Evolutionary conservation across 1,140 invertebrate species (phyloP), one percentile per base, ranked within the genome.

Genomic region (Drosophila sechellia): DNA sequence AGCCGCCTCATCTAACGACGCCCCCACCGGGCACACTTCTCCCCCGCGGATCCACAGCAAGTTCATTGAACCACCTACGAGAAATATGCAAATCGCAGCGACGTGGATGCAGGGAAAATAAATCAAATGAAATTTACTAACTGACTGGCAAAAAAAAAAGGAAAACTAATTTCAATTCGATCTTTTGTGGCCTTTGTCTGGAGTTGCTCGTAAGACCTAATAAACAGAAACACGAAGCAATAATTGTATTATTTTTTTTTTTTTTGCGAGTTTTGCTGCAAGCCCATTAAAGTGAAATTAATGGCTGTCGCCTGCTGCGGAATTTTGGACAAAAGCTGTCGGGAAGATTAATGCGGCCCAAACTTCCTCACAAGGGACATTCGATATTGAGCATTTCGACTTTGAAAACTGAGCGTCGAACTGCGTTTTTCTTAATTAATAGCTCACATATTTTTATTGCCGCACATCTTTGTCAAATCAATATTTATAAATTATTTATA

Each of bases 1-100:
- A 63, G 57, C 64, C 79, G 50, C 79, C 77, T 64, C 83, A 85
- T 81, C 81, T 70, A 75, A 46, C 48, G 71, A 76, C 81, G 83
- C 79, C 83, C 83, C 83, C 81, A 74, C 45, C 64, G 77, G 56
- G 50, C 72, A 55, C 49, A 35, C 71, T 58, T 48, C 52, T 35
- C 49, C 31, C 31, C 31, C 49, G 49, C 49, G 15, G 31, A 56
- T 66, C 39, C 37, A 35, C 42, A 73, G 73, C 84, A 89, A 89
- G 84, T 89, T 89, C 84, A 89, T 74, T 89, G 84, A 89, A 89
- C 84, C 84, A 80, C 84, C 84, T 89, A 89, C 84, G 85, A 84
- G 79, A 80, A 89, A 89, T 89, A 89, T 89, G 84, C 84, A 89
- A 89, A 89, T 89, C 68, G 64, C 35, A 57, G 55, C 52, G 52